These are phyloP conservation scores for Pseudomyrmex flavicornis DNA, from an alignment of 1,140 invertebrate genomes.

Conservation along the genomic window DNA sequence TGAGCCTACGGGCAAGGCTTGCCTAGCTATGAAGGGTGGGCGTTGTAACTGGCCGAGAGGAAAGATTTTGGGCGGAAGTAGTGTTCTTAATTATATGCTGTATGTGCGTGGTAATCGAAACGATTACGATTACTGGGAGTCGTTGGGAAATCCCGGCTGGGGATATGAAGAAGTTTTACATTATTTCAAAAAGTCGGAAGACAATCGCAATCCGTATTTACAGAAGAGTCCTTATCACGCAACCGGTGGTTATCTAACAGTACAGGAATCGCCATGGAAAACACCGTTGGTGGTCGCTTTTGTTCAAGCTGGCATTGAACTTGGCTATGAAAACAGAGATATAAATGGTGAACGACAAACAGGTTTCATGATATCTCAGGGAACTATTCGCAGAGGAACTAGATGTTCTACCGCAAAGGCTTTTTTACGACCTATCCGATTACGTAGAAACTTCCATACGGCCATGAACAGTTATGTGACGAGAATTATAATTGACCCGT, in stretches of 20 bases:
- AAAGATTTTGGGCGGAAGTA: slow-evolving; percentile 95
- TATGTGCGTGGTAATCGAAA: slow-evolving; percentile 94
- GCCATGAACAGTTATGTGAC: slow-evolving; percentile 92
- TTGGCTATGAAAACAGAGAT: slow-evolving; percentile 95
- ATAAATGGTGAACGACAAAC: slow-evolving; percentile 94
- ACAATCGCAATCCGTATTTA: slow-evolving; percentile 94
- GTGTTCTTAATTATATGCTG: slow-evolving; percentile 97
- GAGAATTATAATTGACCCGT: slow-evolving; percentile 89
- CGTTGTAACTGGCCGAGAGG: slow-evolving; percentile 94
- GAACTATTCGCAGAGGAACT: slow-evolving; percentile 93
- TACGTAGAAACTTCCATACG: slow-evolving; percentile 92
- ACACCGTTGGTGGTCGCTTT: slow-evolving; percentile 93
- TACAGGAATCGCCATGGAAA: slow-evolving; percentile 94
- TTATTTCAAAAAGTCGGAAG: slow-evolving; percentile 96
- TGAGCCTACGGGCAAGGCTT: slow-evolving; percentile 93
- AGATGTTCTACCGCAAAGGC: slow-evolving; percentile 96
- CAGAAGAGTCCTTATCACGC: slow-evolving; percentile 90
- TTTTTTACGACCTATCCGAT: slow-evolving; percentile 92
- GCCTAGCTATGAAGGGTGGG: slow-evolving; percentile 90
- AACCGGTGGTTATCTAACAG: slow-evolving; percentile 91
- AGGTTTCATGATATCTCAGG: slow-evolving; percentile 95
- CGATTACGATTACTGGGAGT: slow-evolving; percentile 97
- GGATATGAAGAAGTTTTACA: slow-evolving; percentile 93
- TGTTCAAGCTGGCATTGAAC: slow-evolving; percentile 93
- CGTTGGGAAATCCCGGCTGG: slow-evolving; percentile 94